Evolutionary conservation across 2,888 invertebrate genomes (phyloP), one percentile per base, ranked within the genome.

Genomic region (Pardosa pseudoannulata): DNA sequence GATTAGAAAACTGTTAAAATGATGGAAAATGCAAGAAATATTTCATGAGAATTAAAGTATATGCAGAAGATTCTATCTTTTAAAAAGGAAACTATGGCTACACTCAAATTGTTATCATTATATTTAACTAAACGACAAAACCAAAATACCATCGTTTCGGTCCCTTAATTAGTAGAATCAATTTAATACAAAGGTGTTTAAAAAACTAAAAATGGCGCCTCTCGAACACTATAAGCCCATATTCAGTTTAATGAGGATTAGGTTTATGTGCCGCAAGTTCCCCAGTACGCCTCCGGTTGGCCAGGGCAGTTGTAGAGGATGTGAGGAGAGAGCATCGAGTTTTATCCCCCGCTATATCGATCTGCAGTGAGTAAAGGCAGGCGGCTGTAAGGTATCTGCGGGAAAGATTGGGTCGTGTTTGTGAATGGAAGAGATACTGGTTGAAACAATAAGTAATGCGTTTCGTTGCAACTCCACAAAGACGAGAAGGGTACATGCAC

Each of bases 211-310:
- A n/a, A n/a, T 19, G 56, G 56, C n/a, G 23, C 23, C 56, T 5
- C 3, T 5, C 23, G 56, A 56, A n/a, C 56, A 23, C n/a, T 56
- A 56, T 56, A 56, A 23, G 56, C 56, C 56, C 5, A n/a, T 56
- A 56, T 56, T 56, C 56, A 56, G 56, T 23, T 56, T 56, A 56
- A 56, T 56, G 56, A 56, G 23, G 56, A 56, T 56, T 56, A 56
- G 56, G 56, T 56, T 56, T 56, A 56, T 56, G 56, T 23, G 56
- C 56, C 56, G 56, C 56, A 56, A 56, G 56, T 56, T 56, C 23
- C 16, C 23, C 56, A 23, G 23, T 16, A 23, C 56, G 56, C 19
- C 56, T 56, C 56, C 23, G 23, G 56, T 56, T 56, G 56, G 56
- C 56, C 56, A 56, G 56, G 56, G 56, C 56, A 56, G 56, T 56